phyloP scores from a whole-genome alignment of 2,113 vertebrate genomes.

The Periophthalmodon schlosseri region DNA sequence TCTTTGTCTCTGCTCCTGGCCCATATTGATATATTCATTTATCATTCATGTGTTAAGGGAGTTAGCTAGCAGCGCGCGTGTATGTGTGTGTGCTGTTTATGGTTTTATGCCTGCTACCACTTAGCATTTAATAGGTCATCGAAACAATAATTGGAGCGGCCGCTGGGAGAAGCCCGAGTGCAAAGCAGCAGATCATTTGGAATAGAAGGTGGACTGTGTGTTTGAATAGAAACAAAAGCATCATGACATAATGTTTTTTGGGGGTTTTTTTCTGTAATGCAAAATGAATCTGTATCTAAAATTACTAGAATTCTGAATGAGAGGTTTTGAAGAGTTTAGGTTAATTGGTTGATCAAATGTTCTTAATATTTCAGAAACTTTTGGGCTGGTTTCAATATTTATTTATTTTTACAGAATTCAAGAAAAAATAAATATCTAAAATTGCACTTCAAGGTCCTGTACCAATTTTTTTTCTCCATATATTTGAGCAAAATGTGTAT shows the following conservation, averaged over 20 bases:
- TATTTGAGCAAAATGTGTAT: too few species aligned
- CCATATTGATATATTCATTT: constrained; percentile 71
- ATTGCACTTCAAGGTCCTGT: too few species aligned
- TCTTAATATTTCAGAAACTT: too few species aligned
- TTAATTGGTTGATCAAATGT: too few species aligned
- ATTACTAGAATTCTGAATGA: too few species aligned
- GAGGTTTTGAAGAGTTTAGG: too few species aligned
- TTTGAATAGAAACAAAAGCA: constrained; percentile 24
- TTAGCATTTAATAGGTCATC: constrained; percentile 73
- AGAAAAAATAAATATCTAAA: too few species aligned
- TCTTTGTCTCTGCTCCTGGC: constrained; percentile 42
- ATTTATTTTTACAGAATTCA: too few species aligned
- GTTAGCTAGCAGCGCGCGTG: constrained; percentile 41
- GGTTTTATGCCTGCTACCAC: constrained; percentile 67
- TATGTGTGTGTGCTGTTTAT: constrained; percentile 45
- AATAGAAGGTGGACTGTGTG: constrained; percentile 25
- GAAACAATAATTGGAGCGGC: constrained; percentile 53
- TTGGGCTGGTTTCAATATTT: too few species aligned
- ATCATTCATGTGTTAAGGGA: constrained; percentile 74
- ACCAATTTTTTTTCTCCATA: too few species aligned
- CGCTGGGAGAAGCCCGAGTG: constrained; percentile 48
- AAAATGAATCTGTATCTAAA: too few species aligned
- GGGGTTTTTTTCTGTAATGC: background rate
- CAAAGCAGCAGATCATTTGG: background rate
- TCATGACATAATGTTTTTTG: background rate